Percentiles rank a stretch among this genome's conserved stretches.
These are phyloP conservation scores for Sebastes oblongus DNA, from an alignment of 2,797 vertebrate species.

Conservation along the genomic window DNA sequence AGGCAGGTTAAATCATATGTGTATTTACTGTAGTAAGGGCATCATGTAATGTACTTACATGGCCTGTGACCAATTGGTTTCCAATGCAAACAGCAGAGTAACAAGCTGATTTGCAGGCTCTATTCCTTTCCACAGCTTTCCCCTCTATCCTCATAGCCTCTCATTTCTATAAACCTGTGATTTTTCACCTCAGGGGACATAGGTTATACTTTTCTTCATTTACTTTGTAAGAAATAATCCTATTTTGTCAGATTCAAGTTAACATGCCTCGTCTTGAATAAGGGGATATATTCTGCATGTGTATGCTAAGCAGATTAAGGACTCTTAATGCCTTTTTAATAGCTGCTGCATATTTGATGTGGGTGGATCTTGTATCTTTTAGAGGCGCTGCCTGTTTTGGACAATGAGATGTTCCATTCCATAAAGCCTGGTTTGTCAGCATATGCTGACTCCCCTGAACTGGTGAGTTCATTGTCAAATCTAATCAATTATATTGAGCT, in stretches of 20 bases:
- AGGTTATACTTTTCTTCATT: slow-evolving; percentile 18
- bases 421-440: slow-evolving; percentile 95
- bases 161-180: slow-evolving; percentile 1
- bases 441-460: slow-evolving; percentile 89
- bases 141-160: not conserved
- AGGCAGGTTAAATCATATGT: not conserved
- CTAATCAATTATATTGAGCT: slow-evolving; percentile 43
- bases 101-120: not conserved
- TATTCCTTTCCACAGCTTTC: not conserved
- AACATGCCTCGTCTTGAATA: slow-evolving; percentile 23
- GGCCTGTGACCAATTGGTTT: not conserved
- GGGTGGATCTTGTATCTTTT: slow-evolving; percentile 65
- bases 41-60: not conserved
- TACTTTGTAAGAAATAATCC: slow-evolving; percentile 40
- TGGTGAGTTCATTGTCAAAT: slow-evolving; percentile 81
- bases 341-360: slow-evolving; percentile 53
- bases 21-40: not conserved
- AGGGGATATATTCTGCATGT: slow-evolving; percentile 24
- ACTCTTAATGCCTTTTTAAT: slow-evolving; percentile 50
- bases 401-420: slow-evolving; percentile 95
- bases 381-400: slow-evolving; percentile 86
- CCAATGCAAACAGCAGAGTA: not conserved
- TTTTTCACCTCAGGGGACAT: not conserved
- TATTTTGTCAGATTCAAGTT: slow-evolving; percentile 43
- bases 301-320: slow-evolving; percentile 46